Conservation (phyloP, 2,113 vertebrate genomes). For the Epinephelus fuscoguttatus region DNA sequence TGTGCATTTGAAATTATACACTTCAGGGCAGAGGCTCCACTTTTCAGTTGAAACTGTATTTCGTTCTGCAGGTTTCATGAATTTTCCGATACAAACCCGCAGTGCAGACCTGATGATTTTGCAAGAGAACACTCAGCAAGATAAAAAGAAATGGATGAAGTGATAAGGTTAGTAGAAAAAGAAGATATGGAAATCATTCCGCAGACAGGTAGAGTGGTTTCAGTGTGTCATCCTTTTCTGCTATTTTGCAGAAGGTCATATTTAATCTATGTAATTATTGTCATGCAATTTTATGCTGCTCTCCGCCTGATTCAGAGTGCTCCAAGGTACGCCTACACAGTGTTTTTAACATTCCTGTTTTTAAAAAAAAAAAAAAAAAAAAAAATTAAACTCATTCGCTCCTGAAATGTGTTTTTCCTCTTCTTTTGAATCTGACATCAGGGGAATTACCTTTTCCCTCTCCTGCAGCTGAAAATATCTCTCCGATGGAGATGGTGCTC, state of each 20-base stretch:
- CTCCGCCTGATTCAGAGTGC: constrained; percentile 34
- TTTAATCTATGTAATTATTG: constrained; percentile 77
- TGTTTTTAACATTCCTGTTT: constrained; percentile 35
- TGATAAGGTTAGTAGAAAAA: background rate
- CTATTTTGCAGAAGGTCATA: constrained; percentile 70
- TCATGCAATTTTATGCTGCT: constrained; percentile 57
- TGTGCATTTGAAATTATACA: constrained; percentile 17
- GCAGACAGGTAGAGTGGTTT: background rate
- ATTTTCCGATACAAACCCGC: background rate
- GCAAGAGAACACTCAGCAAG: background rate
- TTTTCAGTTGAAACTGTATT: background rate
- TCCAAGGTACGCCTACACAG: constrained; percentile 37
- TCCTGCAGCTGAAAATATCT: constrained; percentile 55
- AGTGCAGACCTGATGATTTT: constrained; percentile 4
- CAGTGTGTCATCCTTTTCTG: constrained; percentile 28
- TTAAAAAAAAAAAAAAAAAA: background rate
- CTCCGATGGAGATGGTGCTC: constrained; percentile 28
- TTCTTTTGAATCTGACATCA: constrained; percentile 45
- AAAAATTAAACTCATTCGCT: constrained; percentile 24
- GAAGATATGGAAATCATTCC: constrained; percentile 5
- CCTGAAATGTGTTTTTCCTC: constrained; percentile 25
- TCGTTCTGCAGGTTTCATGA: background rate
- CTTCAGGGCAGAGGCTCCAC: background rate
- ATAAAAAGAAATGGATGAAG: constrained; percentile 7
- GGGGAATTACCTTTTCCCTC: constrained; percentile 59